These are phyloP conservation scores for Phataginus tetradactyla DNA, from an alignment of 2,797 vertebrate genomes.

Conservation along the genomic window DNA sequence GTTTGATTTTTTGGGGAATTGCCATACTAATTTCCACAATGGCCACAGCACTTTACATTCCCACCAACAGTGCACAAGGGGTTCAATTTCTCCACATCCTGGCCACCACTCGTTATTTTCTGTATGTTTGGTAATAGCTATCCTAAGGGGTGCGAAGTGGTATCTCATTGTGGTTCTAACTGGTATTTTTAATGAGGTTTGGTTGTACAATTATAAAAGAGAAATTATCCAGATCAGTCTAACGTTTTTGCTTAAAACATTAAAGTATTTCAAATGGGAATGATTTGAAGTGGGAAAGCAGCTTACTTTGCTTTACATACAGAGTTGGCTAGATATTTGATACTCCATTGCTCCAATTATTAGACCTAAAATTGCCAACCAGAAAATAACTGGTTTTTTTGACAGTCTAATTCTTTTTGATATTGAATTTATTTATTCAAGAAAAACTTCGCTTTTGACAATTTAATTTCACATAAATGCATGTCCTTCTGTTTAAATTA, in stretches of 20 bases:
- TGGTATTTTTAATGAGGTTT: background rate
- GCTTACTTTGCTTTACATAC: background rate
- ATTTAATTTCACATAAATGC: conserved; percentile 62
- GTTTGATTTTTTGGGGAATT: background rate
- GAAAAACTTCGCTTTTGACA: conserved; percentile 61
- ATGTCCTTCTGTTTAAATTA: conserved; percentile 40
- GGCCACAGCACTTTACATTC: background rate
- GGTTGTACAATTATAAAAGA: background rate
- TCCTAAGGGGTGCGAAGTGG: background rate
- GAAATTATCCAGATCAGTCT: background rate
- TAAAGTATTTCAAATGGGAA: background rate
- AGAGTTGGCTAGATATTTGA: background rate
- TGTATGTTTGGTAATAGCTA: background rate
- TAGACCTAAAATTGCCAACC: conserved; percentile 1
- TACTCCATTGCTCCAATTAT: background rate
- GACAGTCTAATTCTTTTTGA: background rate
- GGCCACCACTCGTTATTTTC: background rate
- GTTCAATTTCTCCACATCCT: background rate
- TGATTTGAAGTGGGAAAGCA: background rate
- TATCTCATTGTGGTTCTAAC: background rate
- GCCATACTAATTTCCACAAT: background rate
- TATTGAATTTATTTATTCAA: conserved; percentile 33
- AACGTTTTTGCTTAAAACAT: background rate
- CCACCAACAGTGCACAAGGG: background rate
- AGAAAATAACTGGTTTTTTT: conserved; percentile 26